Percentiles rank a stretch among this genome's conserved stretches.
These are phyloP conservation scores for Lithobius niger DNA, from an alignment of 1,140 invertebrate species.

Conservation along the genomic window DNA sequence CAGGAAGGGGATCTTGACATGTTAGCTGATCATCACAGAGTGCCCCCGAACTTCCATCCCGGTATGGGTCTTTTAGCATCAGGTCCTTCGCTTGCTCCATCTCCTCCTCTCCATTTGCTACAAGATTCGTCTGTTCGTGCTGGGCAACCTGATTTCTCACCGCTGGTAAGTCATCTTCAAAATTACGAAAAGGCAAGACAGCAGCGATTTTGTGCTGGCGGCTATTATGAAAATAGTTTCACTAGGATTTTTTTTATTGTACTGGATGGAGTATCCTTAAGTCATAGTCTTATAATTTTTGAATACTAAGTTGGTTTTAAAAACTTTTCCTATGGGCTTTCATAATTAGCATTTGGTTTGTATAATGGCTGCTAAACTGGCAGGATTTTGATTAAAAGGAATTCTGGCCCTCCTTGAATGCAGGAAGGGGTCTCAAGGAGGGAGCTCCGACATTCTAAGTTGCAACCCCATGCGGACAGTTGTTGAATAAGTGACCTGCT, in stretches of 20 bases:
- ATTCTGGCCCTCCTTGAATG: no score
- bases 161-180: slow-evolving; percentile 1
- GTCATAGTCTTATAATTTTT: slow-evolving; percentile 16
- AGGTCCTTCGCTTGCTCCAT: slow-evolving; percentile 11
- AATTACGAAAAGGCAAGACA: not conserved
- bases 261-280: no score
- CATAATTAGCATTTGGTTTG: no score
- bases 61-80: not conserved
- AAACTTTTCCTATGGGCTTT: no score
- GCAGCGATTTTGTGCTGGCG: no score
- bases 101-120: slow-evolving; percentile 21
- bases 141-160: slow-evolving; percentile 25
- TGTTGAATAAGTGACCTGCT: no score
- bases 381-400: no score
- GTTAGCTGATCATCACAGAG: slow-evolving; percentile 21
- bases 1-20: slow-evolving; percentile 24
- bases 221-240: no score
- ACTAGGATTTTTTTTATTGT: not conserved
- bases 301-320: slow-evolving; percentile 17
- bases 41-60: slow-evolving; percentile 15
- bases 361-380: no score
- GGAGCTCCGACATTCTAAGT: no score
- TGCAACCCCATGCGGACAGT: no score
- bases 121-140: slow-evolving; percentile 30
- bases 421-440: no score